Conservation (phyloP, 2,888 invertebrate genomes). For the Agonopterix arenella region DNA sequence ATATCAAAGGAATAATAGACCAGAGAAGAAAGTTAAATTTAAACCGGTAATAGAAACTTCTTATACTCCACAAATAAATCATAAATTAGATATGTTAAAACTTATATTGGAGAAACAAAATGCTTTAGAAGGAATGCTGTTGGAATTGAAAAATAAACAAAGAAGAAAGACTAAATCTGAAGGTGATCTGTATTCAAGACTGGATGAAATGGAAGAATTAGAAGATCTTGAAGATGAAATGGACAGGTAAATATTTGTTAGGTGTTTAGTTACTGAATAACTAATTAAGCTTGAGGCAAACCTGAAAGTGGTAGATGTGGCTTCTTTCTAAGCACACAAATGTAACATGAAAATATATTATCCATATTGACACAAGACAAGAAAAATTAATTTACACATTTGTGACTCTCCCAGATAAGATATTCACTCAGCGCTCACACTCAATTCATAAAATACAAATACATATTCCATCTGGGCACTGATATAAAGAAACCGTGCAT, state of each 20-base stretch:
- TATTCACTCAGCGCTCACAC: too few species aligned
- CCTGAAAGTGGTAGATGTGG: neutral
- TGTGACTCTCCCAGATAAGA: too few species aligned
- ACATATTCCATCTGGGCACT: too few species aligned
- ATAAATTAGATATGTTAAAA: constrained; percentile 41
- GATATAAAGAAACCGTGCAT: too few species aligned
- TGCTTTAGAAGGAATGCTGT: constrained; percentile 43
- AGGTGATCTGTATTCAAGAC: constrained; percentile 56
- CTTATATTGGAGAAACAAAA: constrained; percentile 53
- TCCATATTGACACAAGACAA: too few species aligned
- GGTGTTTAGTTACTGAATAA: neutral
- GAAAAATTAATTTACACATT: too few species aligned
- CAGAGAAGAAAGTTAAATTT: constrained; percentile 2
- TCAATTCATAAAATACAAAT: too few species aligned
- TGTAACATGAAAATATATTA: too few species aligned
- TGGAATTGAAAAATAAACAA: constrained; percentile 43
- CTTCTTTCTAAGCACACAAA: too few species aligned
- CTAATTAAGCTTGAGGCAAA: neutral
- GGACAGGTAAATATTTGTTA: constrained; percentile 45
- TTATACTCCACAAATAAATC: neutral
- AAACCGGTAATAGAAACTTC: neutral
- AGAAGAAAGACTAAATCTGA: constrained; percentile 38
- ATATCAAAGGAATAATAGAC: constrained; percentile 9
- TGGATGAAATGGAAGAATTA: constrained; percentile 74
- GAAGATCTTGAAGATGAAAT: constrained; percentile 77